Percentiles rank a stretch among this genome's conserved stretches.
phyloP scores from a whole-genome alignment of 1,140 invertebrate genomes.

The Mycetomoellerius zeteki region DNA sequence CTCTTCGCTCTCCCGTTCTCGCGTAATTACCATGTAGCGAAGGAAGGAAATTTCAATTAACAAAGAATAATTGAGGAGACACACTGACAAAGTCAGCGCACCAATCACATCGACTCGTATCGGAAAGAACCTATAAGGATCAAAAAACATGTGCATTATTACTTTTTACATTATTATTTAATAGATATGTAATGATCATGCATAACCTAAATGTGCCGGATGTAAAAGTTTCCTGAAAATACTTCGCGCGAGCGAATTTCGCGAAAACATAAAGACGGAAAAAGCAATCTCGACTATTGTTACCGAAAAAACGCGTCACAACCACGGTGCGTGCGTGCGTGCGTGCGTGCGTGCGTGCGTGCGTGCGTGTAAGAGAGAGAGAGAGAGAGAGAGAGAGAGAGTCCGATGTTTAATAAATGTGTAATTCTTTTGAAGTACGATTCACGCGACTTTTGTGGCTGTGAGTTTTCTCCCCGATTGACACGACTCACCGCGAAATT shows the following conservation, averaged over 20 bases:
- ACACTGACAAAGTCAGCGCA: neutral
- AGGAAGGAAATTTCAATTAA: slow-evolving; percentile 49
- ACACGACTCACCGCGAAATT: slow-evolving; percentile 30
- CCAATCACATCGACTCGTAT: neutral
- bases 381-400: no score
- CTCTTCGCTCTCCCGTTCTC: neutral
- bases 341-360: no score
- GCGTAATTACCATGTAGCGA: slow-evolving; percentile 24
- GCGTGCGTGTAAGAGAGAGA: no score
- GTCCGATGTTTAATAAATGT: slow-evolving; percentile 10
- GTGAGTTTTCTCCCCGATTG: neutral
- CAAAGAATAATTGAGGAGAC: slow-evolving; percentile 59
- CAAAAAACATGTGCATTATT: slow-evolving; percentile 12
- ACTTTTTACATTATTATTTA: slow-evolving; percentile 6
- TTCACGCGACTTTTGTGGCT: neutral
- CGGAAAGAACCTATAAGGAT: neutral
- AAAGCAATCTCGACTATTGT: slow-evolving; percentile 10
- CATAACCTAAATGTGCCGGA: no score
- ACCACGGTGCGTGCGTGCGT: no score
- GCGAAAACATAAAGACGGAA: neutral
- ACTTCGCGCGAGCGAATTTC: neutral
- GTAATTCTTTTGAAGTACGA: slow-evolving; percentile 2
- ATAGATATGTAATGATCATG: neutral
- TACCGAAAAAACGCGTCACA: neutral
- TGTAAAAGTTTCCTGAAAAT: slow-evolving; percentile 11